Conservation (phyloP, 2,888 invertebrate species). For the Leptinotarsa tumamoca region DNA sequence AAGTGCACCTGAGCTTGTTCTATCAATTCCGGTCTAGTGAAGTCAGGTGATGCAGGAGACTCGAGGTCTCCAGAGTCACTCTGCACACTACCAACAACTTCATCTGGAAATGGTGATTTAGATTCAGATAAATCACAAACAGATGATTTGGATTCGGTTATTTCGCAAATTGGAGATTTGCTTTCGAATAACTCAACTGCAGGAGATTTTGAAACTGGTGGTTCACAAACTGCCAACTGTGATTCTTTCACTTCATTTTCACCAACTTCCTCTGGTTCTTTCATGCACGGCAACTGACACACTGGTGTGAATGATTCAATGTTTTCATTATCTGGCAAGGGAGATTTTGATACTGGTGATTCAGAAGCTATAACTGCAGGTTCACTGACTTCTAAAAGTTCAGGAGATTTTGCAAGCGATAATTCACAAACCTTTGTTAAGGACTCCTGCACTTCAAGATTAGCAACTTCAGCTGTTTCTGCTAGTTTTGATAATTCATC, state of each 20-base stretch:
- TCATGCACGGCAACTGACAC: not conserved
- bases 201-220: constrained; percentile 29
- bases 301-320: not conserved
- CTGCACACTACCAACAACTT: constrained; percentile 1
- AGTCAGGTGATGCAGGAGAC: constrained; percentile 27
- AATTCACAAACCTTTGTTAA: constrained; percentile 10
- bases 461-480: not conserved
- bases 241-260: not conserved
- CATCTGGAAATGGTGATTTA: constrained; percentile 36
- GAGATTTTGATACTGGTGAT: not conserved
- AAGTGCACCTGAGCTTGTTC: constrained; percentile 41
- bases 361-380: not conserved
- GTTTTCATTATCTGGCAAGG: not conserved
- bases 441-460: not conserved
- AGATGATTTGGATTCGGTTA: constrained; percentile 34
- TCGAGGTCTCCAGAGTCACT: constrained; percentile 6
- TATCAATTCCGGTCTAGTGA: constrained; percentile 35
- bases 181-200: constrained; percentile 24
- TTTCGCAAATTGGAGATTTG: constrained; percentile 35
- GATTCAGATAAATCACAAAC: constrained; percentile 37
- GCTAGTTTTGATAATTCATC: not conserved
- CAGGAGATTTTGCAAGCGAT: constrained; percentile 32
- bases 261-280: not conserved
- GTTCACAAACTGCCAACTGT: constrained; percentile 24
- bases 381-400: constrained; percentile 6